Base-by-base conservation (phyloP, 2,888 invertebrate genomes). In the Cantharis nigra region DNA sequence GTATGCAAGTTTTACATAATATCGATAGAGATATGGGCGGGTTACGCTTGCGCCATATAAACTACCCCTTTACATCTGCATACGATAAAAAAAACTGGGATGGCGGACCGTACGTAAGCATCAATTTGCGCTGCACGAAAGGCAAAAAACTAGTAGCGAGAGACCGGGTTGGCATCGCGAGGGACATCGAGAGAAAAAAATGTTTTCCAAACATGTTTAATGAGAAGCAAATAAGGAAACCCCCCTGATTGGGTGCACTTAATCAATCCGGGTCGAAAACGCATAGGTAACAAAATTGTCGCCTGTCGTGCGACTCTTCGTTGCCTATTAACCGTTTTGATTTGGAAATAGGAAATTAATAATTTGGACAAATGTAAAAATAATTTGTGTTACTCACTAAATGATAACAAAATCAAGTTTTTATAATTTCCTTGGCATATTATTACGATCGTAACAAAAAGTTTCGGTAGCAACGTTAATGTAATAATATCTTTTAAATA, bases 1-100 rank as follows among this genome's bases (percentile, higher is more conserved):
- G 88, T 87, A 74, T 70, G 69, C 82, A 77, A 81, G 84, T 85
- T 87, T 88, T 88, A 88, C 88, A 88, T 88, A 88, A 88, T 88
- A 87, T 88, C 88, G 87, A 88, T 88, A 86, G 85, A 86, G 85
- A 87, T 87, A 86, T 87, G 87, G 87, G 87, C 86, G 87, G 85
- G 85, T 83, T 87, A 86, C 85, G 86, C 86, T 83, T 86, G 87
- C 87, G 86, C 87, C 82, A 84, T 86, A 80, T 82, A 84, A 85
- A 85, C 84, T 85, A 86, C 85, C 86, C 86, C 85, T 86, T 86
- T 83, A 82, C 85, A 86, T 87, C 86, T 87, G 87, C 87, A 87
- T 87, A 87, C 83, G 80, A 81, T 83, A 85, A 86, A 86, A 86
- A 64, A 67, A 86, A 85, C 81, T 81, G 82, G 81, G 81, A 85